These are phyloP conservation scores for Phrynosoma blainvillii DNA, from an alignment of 2,113 vertebrate genomes.

Conservation along the genomic window DNA sequence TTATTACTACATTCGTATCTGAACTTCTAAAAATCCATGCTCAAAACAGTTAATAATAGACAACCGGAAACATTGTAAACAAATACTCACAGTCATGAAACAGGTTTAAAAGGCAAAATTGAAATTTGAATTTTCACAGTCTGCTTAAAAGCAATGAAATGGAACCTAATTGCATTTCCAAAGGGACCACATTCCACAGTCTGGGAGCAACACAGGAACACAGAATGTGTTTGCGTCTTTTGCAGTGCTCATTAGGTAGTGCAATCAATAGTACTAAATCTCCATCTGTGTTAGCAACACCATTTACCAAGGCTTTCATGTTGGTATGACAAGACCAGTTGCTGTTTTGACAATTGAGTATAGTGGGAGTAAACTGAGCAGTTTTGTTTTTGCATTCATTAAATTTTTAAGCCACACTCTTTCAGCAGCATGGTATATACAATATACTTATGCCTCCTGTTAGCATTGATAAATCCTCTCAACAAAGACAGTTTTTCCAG, in stretches of 20 bases:
- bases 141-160: too few species aligned
- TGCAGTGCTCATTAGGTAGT: background rate
- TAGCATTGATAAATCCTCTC: background rate
- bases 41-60: too few species aligned
- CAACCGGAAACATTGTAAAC: too few species aligned
- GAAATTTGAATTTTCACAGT: too few species aligned
- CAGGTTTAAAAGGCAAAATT: too few species aligned
- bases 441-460: background rate
- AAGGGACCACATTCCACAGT: background rate
- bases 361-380: background rate
- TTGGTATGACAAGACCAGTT: accelerated
- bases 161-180: background rate
- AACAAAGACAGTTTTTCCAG: background rate
- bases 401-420: background rate
- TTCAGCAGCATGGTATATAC: background rate
- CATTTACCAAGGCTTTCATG: constrained; percentile 22
- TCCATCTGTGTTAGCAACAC: background rate
- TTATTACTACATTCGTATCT: background rate
- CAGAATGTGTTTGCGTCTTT: background rate
- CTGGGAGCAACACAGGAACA: background rate
- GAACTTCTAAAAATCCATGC: too few species aligned
- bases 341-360: constrained; percentile 11
- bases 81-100: too few species aligned
- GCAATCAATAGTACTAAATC: background rate
- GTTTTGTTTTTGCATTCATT: background rate